Percentiles rank a stretch among this genome's conserved stretches.
Conservation (phyloP, 2,888 invertebrate species). For the Caenorhabditis drosophilae region DNA sequence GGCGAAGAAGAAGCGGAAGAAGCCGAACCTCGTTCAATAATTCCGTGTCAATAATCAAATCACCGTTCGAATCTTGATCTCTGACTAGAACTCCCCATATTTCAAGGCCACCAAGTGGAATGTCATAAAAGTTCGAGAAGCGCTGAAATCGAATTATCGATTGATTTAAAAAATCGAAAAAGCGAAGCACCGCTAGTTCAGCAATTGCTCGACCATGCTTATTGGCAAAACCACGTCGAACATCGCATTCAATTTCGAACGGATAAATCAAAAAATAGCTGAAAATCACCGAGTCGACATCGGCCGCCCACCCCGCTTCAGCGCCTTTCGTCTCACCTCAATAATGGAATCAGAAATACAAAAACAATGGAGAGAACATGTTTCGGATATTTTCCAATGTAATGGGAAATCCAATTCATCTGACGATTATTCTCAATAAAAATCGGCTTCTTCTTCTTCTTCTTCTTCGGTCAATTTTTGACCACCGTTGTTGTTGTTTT, state of each 20-base stretch:
- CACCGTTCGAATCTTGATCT: constrained; percentile 30
- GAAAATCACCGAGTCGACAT: constrained; percentile 8
- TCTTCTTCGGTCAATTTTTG: no score
- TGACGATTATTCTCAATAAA: no score
- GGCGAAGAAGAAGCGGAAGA: no score
- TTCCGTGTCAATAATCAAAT: constrained; percentile 40
- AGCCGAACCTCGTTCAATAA: constrained; percentile 60
- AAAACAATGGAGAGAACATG: constrained; percentile 35
- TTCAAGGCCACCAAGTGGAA: constrained; percentile 58
- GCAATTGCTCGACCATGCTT: constrained; percentile 54
- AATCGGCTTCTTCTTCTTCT: no score
- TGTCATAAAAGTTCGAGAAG: constrained; percentile 62
- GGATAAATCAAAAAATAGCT: constrained; percentile 54
- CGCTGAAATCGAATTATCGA: constrained; percentile 45
- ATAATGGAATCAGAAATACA: constrained; percentile 40
- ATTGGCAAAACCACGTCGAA: constrained; percentile 62
- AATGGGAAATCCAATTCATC: constrained; percentile 37
- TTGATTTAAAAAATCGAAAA: no score
- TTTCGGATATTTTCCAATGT: constrained; percentile 43
- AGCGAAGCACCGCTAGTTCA: no score
- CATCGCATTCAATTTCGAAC: constrained; percentile 60
- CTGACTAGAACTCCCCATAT: constrained; percentile 59
- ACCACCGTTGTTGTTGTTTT: no score
- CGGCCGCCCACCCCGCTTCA: neutral
- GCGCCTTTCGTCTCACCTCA: constrained; percentile 25